Evolutionary conservation across 2,888 invertebrate genomes (phyloP).

Genomic region (Caenorhabditis sp.): DNA sequence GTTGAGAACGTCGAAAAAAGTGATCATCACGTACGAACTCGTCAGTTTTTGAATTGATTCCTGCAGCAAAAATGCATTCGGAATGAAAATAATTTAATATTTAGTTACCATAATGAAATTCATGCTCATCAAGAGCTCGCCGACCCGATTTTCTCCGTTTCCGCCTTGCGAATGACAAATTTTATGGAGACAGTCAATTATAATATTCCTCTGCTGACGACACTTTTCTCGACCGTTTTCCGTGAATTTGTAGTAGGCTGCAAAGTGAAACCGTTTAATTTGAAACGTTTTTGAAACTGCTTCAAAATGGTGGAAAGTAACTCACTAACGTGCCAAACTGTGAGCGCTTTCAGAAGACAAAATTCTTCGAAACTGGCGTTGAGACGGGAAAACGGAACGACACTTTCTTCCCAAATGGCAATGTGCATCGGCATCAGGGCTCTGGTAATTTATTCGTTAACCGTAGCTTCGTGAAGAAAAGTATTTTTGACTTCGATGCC

Average conservation of each 20-base stretch:
- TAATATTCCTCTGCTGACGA: constrained; percentile 57
- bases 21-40: constrained; percentile 57
- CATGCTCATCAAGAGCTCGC: constrained; percentile 62
- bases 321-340: constrained; percentile 65
- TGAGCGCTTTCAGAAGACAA: constrained; percentile 59
- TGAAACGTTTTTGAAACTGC: no score
- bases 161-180: constrained; percentile 49
- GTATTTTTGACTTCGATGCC: no score
- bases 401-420: constrained; percentile 56
- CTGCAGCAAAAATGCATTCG: constrained; percentile 1
- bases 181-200: constrained; percentile 51
- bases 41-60: constrained; percentile 58
- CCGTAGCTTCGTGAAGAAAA: no score
- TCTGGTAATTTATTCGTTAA: constrained; percentile 5
- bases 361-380: constrained; percentile 63
- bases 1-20: constrained; percentile 63
- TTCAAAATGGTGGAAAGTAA: no score
- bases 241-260: constrained; percentile 62
- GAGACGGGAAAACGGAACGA: constrained; percentile 53
- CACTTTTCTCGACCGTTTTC: constrained; percentile 57
- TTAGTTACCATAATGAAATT: constrained; percentile 63
- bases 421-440: constrained; percentile 62
- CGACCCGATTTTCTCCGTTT: constrained; percentile 53
- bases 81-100: no score
- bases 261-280: constrained; percentile 1